phyloP scores from a whole-genome alignment of 2,113 vertebrate genomes.

The Paradoxurus hermaphroditus region DNA sequence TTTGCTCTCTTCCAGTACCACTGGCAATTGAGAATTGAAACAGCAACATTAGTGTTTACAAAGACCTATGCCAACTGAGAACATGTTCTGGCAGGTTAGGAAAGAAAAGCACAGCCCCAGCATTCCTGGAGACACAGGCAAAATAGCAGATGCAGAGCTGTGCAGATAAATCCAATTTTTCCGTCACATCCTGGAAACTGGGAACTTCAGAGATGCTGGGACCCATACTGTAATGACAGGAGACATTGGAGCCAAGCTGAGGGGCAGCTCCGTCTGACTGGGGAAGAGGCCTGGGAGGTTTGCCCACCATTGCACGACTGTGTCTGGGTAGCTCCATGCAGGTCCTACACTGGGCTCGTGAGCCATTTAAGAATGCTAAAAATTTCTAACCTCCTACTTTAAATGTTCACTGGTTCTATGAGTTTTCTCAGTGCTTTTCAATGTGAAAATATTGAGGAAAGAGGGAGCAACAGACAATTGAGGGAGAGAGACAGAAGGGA shows the following conservation, averaged over 20 bases:
- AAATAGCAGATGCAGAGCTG: not conserved
- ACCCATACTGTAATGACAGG: not conserved
- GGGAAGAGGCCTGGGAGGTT: not conserved
- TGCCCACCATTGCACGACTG: not conserved
- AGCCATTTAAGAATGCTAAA: not conserved
- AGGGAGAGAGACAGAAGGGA: not conserved
- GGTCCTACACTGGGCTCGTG: not conserved
- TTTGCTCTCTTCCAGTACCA: conserved; percentile 45
- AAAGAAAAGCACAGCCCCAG: not conserved
- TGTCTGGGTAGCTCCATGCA: rapidly evolving
- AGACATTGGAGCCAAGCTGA: not conserved
- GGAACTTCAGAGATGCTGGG: not conserved
- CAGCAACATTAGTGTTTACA: not conserved
- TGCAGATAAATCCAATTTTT: not conserved
- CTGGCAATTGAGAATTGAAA: conserved; percentile 40
- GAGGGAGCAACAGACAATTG: not conserved
- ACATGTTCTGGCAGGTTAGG: conserved; percentile 17
- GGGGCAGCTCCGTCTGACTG: rapidly evolving
- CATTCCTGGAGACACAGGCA: not conserved
- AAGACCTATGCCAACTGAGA: conserved; percentile 23
- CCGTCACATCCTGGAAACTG: not conserved
- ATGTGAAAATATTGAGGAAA: not conserved
- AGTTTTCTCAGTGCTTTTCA: not conserved
- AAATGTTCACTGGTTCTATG: not conserved
- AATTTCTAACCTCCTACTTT: not conserved